Evolutionary conservation across 2,113 vertebrate species (phyloP), one percentile per base, ranked within the genome.

Genomic region (Chiloscyllium plagiosum): DNA sequence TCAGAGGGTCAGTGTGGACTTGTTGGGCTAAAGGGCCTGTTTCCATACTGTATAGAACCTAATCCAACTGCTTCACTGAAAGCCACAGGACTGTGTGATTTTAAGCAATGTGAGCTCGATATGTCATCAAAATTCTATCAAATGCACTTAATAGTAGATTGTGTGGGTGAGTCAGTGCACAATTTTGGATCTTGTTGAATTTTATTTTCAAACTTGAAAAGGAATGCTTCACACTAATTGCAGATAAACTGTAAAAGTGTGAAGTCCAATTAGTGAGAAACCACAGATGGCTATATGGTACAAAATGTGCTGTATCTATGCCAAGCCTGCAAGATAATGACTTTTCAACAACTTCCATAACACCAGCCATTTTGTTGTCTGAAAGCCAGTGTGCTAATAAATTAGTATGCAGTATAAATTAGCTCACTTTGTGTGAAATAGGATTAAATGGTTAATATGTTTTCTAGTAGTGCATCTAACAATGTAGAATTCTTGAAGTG

Each of bases 381-480:
- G n/a, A 93, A 93, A 66, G 33, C 29, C 89, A 93, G 17, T 93
- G 89, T 68, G 89, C 56, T 37, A 93, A 83, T 83, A 83, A 83
- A 93, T 93, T 93, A n/a, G 19, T n/a, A 93, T 37, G 61, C 5
- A 83, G 89, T 93, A 17, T 61, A 93, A 42, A 93, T 93, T 37
- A 92, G 65, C 61, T 92, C 56, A 83, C 37, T 83, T 56, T 92
- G 89, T 66, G 89, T 66, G 29, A 17, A 61, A 92, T 92, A 4
- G 56, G 56, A 92, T 92, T 92, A 66, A 92, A 92, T 6, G 13
- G 56, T 33, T 92, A 42, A 66, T 66, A 33, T 92, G 33, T 37
- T 66, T 93, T 66, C 89, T 61, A 66, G 61, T 33, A 93, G 37
- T 33, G 66, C 15, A 66, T 61, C 89, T 66, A 37, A n/a, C 61